Evolutionary conservation across 2,888 invertebrate genomes (phyloP), one percentile per base, ranked within the genome.

Genomic region (Trachelus stipa): DNA sequence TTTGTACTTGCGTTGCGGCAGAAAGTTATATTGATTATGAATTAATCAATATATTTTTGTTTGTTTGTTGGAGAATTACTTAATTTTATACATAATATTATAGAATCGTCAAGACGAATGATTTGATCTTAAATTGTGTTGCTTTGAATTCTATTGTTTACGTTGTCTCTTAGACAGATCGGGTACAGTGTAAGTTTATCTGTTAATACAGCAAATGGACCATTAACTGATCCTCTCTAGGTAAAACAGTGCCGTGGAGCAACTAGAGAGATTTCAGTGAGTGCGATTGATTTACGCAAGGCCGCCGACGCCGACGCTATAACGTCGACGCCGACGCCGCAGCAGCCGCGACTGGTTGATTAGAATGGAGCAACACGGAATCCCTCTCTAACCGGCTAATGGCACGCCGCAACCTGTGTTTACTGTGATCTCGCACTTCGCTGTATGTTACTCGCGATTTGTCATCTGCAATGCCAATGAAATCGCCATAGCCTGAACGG

Each of bases 281-380:
- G 86, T 80, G 86, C 89, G 87, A 90, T 90, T 90, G 90, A 90
- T 90, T 90, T 90, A 88, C 88, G 87, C 82, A 80, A 75, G 71
- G 76, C 73, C 76, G 73, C 35, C 71, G 78, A 83, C 85, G 86
- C 81, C 84, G 82, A 76, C 82, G 83, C 71, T 73, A 34, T 68
- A 34, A 79, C 84, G 83, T 80, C 85, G 81, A 75, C 82, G 84
- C 73, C 33, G 74, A 83, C 82, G 85, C 84, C 86, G 85, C 85
- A 85, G 86, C 85, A 83, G 85, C 82, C 84, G 85, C 84, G 85
- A 85, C 85, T 77, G 84, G 84, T 91, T 90, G 90, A 91, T 91
- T 90, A 90, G 90, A 91, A 90, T 90, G 89, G 88, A 87, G 89
- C 89, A 90, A 91, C 91, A 91, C 88, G 91, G 85, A 91, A 90